phyloP scores from a whole-genome alignment of 2,797 vertebrate genomes.

The Avahi laniger region DNA sequence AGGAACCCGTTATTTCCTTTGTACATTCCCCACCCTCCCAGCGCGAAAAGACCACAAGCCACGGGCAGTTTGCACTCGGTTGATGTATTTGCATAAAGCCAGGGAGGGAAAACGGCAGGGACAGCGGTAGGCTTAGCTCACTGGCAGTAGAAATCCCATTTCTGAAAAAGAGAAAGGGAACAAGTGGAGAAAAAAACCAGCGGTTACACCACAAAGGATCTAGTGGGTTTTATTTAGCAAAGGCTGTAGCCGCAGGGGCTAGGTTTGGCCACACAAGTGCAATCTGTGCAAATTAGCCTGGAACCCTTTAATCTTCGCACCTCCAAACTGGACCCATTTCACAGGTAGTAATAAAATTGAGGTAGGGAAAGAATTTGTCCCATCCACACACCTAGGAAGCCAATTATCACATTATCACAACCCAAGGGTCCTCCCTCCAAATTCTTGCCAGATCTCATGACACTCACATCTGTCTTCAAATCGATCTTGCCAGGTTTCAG shows the following conservation, averaged over 20 bases:
- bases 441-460: background rate
- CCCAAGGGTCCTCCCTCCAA: background rate
- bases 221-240: slow-evolving; percentile 36
- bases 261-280: background rate
- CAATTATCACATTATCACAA: background rate
- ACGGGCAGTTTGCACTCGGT: slow-evolving; percentile 46
- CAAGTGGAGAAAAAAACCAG: slow-evolving; percentile 34
- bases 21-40: background rate
- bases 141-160: slow-evolving; percentile 95
- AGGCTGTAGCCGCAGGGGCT: background rate
- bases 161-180: slow-evolving; percentile 83
- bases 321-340: background rate
- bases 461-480: slow-evolving; percentile 90
- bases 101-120: background rate
- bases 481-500: slow-evolving; percentile 89
- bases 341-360: slow-evolving; percentile 12
- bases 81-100: slow-evolving; percentile 67
- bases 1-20: slow-evolving; percentile 31
- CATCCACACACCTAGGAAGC: background rate
- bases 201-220: background rate
- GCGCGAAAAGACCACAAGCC: slow-evolving; percentile 49
- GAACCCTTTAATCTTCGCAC: background rate
- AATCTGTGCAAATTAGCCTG: slow-evolving; percentile 6
- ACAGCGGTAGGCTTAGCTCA: slow-evolving; percentile 77
- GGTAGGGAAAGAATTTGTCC: background rate